These are phyloP conservation scores for Rousettus madagascariensis DNA, from an alignment of 2,797 vertebrate species.

Conservation along the genomic window DNA sequence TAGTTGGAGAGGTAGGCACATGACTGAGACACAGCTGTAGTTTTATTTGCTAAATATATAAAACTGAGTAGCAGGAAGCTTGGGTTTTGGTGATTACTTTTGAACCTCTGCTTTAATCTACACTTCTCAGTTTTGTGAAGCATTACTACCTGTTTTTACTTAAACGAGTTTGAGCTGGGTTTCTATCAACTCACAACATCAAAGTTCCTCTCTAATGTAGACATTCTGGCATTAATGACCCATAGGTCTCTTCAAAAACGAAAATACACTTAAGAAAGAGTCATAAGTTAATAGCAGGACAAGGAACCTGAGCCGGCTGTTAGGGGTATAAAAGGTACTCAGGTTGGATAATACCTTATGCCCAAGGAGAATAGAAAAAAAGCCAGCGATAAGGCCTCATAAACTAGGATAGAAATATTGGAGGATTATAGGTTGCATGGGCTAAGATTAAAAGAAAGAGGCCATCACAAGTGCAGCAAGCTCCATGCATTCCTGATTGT, in stretches of 20 bases:
- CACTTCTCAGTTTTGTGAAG: neutral
- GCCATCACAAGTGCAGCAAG: neutral
- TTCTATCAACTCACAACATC: slow-evolving; percentile 1
- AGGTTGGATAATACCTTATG: neutral
- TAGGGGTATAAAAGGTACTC: neutral
- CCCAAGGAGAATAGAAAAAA: neutral
- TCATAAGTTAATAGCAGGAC: neutral
- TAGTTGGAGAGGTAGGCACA: neutral
- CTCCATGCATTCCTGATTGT: neutral
- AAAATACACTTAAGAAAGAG: neutral
- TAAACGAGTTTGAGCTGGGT: neutral
- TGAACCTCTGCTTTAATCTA: neutral
- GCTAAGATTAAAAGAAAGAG: neutral
- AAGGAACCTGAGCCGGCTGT: neutral
- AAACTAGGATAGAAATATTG: neutral
- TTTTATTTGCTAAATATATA: neutral
- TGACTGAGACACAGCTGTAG: neutral
- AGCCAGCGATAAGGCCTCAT: neutral
- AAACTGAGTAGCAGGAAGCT: neutral
- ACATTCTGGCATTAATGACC: neutral
- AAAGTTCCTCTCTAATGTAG: neutral
- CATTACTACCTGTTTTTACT: neutral
- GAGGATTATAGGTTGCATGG: neutral
- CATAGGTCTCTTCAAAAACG: neutral
- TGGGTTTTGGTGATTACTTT: neutral